phyloP scores from a whole-genome alignment of 2,797 vertebrate species.

The Dendrocincla fuliginosa region DNA sequence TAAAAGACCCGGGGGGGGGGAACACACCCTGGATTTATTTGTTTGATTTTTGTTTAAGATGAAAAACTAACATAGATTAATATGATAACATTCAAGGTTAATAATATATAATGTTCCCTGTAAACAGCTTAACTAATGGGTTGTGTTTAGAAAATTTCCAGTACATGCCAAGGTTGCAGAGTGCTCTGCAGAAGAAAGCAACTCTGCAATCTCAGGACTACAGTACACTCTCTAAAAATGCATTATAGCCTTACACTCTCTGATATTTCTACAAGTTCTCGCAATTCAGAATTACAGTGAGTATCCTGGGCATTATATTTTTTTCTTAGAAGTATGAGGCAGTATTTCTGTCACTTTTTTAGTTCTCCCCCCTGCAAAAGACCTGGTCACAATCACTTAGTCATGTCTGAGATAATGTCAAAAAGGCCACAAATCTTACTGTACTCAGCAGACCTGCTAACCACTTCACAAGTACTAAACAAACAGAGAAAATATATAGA shows the following conservation, averaged over 20 bases:
- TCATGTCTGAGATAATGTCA: neutral
- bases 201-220: neutral
- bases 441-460: neutral
- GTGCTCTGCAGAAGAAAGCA: neutral
- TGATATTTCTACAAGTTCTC: neutral
- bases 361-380: neutral
- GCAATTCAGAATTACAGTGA: neutral
- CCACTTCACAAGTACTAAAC: neutral
- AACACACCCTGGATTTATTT: neutral
- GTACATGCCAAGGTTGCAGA: neutral
- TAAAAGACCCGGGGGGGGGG: neutral
- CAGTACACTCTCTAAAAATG: neutral
- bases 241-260: neutral
- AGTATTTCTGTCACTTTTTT: neutral
- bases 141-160: neutral
- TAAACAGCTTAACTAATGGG: neutral
- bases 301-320: neutral
- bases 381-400: neutral
- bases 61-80: neutral
- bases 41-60: neutral
- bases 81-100: neutral
- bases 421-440: neutral
- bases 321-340: neutral
- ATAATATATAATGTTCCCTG: neutral
- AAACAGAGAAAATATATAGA: neutral